Percentiles rank a stretch among this genome's conserved stretches.
phyloP scores from a whole-genome alignment of 2,888 invertebrate species.

The Morpho deidamia region DNA sequence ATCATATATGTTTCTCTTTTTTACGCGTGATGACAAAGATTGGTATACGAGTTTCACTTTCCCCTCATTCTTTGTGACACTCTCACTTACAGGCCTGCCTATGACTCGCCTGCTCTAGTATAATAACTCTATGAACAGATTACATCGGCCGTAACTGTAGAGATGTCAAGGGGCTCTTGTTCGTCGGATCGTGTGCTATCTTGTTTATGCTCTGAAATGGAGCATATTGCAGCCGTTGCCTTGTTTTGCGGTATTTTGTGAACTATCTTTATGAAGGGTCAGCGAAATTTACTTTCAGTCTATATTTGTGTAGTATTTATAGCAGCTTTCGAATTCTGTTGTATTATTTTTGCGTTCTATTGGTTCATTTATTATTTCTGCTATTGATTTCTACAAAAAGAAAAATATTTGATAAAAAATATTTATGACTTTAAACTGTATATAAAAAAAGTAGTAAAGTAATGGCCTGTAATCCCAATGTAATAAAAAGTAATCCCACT shows the following conservation, averaged over 20 bases:
- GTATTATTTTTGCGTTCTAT: no score
- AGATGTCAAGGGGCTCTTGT: slow-evolving; percentile 55
- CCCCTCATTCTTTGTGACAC: no score
- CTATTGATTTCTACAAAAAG: no score
- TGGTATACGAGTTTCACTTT: slow-evolving; percentile 14
- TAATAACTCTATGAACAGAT: slow-evolving; percentile 34
- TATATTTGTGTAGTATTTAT: neutral
- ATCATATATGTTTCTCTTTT: no score
- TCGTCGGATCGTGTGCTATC: slow-evolving; percentile 58
- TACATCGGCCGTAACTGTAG: slow-evolving; percentile 39
- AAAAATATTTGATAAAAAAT: no score
- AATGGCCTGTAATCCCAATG: no score
- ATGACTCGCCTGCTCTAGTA: neutral
- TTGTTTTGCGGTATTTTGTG: slow-evolving; percentile 24
- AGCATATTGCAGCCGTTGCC: slow-evolving; percentile 38
- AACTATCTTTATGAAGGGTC: slow-evolving; percentile 21
- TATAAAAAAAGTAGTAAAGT: no score
- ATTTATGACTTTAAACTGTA: no score
- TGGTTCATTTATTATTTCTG: neutral
- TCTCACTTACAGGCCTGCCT: no score
- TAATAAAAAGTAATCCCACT: no score
- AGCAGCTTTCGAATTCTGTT: no score
- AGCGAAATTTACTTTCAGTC: slow-evolving; percentile 7
- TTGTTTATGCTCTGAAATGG: slow-evolving; percentile 48
- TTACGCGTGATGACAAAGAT: no score